Conservation (phyloP, 2,888 invertebrate genomes). For the Watsonalla binaria region DNA sequence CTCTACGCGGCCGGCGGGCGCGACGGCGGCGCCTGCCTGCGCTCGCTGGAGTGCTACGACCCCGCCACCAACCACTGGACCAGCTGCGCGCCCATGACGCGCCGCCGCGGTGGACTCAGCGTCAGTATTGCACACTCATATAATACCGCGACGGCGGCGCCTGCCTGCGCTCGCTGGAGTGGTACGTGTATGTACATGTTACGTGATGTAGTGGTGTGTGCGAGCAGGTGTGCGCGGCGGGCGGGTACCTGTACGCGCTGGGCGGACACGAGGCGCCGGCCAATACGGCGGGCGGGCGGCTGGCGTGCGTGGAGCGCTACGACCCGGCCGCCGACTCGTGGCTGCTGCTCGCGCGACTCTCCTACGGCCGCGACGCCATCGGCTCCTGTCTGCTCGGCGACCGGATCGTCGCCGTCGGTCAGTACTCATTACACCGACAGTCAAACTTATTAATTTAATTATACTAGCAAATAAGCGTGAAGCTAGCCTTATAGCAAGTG, state of each 20-base stretch:
- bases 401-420: slow-evolving; percentile 87
- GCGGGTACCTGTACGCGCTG: slow-evolving; percentile 93
- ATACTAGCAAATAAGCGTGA: not conserved
- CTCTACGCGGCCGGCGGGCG: slow-evolving; percentile 95
- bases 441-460: not conserved
- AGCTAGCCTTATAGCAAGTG: too few species aligned
- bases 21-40: slow-evolving; percentile 93
- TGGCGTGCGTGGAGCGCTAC: slow-evolving; percentile 94
- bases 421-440: slow-evolving; percentile 41
- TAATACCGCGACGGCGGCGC: not conserved
- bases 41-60: slow-evolving; percentile 93
- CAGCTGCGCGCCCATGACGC: slow-evolving; percentile 91
- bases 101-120: slow-evolving; percentile 92
- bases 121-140: slow-evolving; percentile 63
- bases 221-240: slow-evolving; percentile 84
- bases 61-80: slow-evolving; percentile 87
- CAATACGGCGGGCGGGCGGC: slow-evolving; percentile 83
- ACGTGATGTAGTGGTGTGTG: not conserved
- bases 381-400: slow-evolving; percentile 93
- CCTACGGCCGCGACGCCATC: slow-evolving; percentile 91
- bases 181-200: too few species aligned
- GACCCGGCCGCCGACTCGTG: slow-evolving; percentile 89
- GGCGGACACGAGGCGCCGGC: slow-evolving; percentile 97
- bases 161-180: too few species aligned
- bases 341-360: slow-evolving; percentile 90